Evolutionary conservation across 1,140 invertebrate species (phyloP), one percentile per base, ranked within the genome.

Genomic region (Panagrolaimus sp.): DNA sequence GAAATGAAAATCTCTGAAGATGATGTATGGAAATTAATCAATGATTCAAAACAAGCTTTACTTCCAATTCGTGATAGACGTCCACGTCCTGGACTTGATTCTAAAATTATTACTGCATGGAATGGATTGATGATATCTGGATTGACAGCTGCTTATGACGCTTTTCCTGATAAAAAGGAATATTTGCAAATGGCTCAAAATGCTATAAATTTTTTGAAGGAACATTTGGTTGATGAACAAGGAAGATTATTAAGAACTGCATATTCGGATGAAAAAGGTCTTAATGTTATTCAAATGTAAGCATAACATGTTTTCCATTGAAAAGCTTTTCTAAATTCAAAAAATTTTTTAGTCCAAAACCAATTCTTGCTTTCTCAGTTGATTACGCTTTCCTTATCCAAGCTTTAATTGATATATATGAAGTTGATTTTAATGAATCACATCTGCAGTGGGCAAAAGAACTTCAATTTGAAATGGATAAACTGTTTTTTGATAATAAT

Each of bases 321-420:
- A 20, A 20, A 20, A 25, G 23, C 7, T 73, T 20, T 23, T n/a
- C 4, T n/a, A 14, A 13, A 14, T 72, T 4, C 5, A 65, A 14
- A 16, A 5, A 5, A 1, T 4, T 63, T 46, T 81, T 63, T 68
- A 88, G 87, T 61, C 79, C 80, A 4, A 80, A 85, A 47, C 89
- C 90, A 13, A 92, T 94, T 69, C 83, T 87, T 66, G 93, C 91
- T 2, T 94, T 94, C 84, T 84, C 92, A 27, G 91, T 92, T 72
- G 93, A 97, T 84, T 96, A 96, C 80, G 90, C 92, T 0, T 94
- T 92, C 81, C 82, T 93, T 1, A 91, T 96, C 47, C 88, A 89
- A 78, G 92, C 90, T 13, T 84, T 93, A 13, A 82, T 97, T 20
- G 91, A 95, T 82, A 84, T 94, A 42, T 95, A 93, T 77, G 90